Evolutionary conservation across 2,888 invertebrate species (phyloP), one percentile per base, ranked within the genome.

Genomic region (Euclidia mi): DNA sequence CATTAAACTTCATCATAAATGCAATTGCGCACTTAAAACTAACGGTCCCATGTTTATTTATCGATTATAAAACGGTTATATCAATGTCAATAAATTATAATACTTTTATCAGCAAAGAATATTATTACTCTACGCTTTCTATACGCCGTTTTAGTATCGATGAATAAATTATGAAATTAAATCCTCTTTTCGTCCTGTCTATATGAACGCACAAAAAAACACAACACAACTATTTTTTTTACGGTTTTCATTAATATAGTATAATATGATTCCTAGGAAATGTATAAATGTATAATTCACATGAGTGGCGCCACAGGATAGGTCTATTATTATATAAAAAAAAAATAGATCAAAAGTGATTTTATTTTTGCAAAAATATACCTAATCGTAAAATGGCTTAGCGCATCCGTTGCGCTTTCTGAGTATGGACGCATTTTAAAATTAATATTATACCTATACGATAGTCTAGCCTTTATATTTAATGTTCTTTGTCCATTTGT

Each of bases 11-110:
- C 40, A 45, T 34, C 20, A 29, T 4, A 0, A 14, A 18, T 14
- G 35, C 32, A 31, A 45, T 12, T 12, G 20, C 45, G 4, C 48
- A 62, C 47, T 51, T 50, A 25, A 60, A 14, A 11, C 4, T 12
- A 45, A 42, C 31, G 11, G 17, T 7, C 20, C 12, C n/a, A 4
- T 7, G 28, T 17, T 4, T 9, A 14, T 40, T 47, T 14, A 43
- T 35, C 31, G 29, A 15, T 31, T 41, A 35, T 37, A 37, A 43
- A 46, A 47, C n/a, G 18, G 4, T 48, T 20, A 59, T 60, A 65
- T 60, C 55, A 40, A 45, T 41, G 60, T 47, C 25, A 53, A 49
- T 60, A 65, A 52, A 59, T 6, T 25, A 25, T 63, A 41, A 41
- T n/a, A 37, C 12, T 49, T 63, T 63, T 56, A 62, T 44, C 35